Percentiles rank a stretch among this genome's conserved stretches.
These are phyloP conservation scores for Fistularia commersonii DNA, from an alignment of 2,797 vertebrate genomes.

Conservation along the genomic window DNA sequence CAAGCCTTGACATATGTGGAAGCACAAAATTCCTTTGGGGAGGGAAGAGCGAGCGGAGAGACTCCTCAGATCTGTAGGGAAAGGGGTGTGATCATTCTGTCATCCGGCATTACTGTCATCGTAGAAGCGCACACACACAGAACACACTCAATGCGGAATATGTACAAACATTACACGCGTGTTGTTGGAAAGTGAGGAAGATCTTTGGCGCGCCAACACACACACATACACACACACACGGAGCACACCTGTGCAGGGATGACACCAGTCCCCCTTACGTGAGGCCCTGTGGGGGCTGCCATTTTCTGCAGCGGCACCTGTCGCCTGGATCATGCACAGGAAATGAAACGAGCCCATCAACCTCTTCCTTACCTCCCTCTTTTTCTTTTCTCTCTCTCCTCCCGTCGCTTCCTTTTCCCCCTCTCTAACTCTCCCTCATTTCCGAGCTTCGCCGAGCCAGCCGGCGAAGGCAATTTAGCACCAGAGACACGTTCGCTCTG, in stretches of 20 bases:
- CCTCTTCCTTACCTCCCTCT: slow-evolving; percentile 8
- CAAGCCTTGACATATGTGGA: slow-evolving; percentile 66
- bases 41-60: slow-evolving; percentile 32
- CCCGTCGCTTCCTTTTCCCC: background rate
- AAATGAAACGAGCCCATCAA: slow-evolving; percentile 45
- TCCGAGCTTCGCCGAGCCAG: slow-evolving; percentile 48
- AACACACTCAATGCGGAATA: slow-evolving; percentile 12
- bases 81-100: slow-evolving; percentile 70
- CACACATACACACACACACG: slow-evolving; percentile 11
- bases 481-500: slow-evolving; percentile 34
- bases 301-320: slow-evolving; percentile 66
- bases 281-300: slow-evolving; percentile 53
- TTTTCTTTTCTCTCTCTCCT: background rate
- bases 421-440: slow-evolving; percentile 14
- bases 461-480: slow-evolving; percentile 50
- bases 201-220: too few species aligned
- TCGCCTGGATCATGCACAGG: slow-evolving; percentile 59
- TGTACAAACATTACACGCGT: slow-evolving; percentile 33
- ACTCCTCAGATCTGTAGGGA: slow-evolving; percentile 57
- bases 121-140: slow-evolving; percentile 6
- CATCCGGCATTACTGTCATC: slow-evolving; percentile 59
- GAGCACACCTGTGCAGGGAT: slow-evolving; percentile 23
- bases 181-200: too few species aligned
- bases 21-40: slow-evolving; percentile 54
- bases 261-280: slow-evolving; percentile 41